A percentile compares a stretch with the other conserved stretches of the same genome.
phyloP scores from a whole-genome alignment of 2,888 invertebrate genomes.

The Bimastos eiseni region DNA sequence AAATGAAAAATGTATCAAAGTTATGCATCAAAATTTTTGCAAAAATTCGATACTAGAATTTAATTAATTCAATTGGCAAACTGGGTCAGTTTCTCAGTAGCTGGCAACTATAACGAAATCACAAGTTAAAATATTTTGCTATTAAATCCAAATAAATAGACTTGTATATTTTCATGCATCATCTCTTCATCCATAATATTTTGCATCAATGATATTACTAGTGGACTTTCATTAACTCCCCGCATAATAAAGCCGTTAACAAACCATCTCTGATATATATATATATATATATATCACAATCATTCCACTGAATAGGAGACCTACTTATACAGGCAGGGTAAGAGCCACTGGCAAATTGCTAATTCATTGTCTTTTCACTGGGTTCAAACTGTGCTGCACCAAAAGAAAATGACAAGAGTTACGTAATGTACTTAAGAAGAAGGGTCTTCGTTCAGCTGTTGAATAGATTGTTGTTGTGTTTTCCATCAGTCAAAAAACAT shows the following conservation, averaged over 20 bases:
- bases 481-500: no score
- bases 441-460: background rate
- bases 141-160: background rate
- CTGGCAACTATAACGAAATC: background rate
- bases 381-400: background rate
- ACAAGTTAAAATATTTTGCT: background rate
- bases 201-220: background rate
- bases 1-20: background rate
- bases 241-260: background rate
- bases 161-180: background rate
- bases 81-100: background rate
- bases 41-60: background rate
- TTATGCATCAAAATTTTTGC: background rate
- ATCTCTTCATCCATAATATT: background rate
- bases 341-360: background rate
- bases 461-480: no score
- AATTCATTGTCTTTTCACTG: background rate
- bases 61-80: background rate
- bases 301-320: background rate
- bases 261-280: no score
- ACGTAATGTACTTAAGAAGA: background rate
- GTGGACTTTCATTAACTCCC: no score
- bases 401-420: background rate
- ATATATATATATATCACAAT: no score
- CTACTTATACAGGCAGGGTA: background rate